Evolutionary conservation across 2,113 vertebrate species (phyloP).

Genomic region (Notarius quadriscutis): DNA sequence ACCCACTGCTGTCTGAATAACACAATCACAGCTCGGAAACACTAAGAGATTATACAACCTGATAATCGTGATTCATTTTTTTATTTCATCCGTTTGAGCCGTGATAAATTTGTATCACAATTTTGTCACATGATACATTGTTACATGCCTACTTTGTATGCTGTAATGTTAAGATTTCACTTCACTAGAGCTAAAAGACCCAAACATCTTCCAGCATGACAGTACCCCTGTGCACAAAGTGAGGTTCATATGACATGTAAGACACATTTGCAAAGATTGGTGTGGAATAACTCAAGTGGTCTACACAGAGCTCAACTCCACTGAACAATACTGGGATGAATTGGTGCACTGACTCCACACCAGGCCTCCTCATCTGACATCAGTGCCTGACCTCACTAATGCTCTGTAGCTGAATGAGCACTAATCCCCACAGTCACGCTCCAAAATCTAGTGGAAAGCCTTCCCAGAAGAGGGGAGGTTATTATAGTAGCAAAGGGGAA

Average conservation of each 20-base stretch:
- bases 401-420: neutral
- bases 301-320: neutral
- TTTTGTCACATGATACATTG: no score
- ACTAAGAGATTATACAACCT: no score
- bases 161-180: no score
- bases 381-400: neutral
- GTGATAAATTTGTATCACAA: no score
- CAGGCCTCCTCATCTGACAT: neutral
- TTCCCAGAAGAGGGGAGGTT: neutral
- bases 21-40: no score
- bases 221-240: neutral
- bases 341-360: neutral
- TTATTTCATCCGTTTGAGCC: no score
- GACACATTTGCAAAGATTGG: neutral
- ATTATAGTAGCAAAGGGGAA: neutral
- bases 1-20: no score
- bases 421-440: neutral
- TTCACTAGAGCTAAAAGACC: no score
- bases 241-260: neutral
- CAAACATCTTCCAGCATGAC: neutral
- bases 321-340: neutral
- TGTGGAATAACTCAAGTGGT: neutral
- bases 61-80: no score
- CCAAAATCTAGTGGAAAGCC: neutral
- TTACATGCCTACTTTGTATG: no score